Percentiles rank a stretch among this genome's conserved stretches.
These are phyloP conservation scores for Folsomia manolachei DNA, from an alignment of 2,888 invertebrate genomes.

Conservation along the genomic window DNA sequence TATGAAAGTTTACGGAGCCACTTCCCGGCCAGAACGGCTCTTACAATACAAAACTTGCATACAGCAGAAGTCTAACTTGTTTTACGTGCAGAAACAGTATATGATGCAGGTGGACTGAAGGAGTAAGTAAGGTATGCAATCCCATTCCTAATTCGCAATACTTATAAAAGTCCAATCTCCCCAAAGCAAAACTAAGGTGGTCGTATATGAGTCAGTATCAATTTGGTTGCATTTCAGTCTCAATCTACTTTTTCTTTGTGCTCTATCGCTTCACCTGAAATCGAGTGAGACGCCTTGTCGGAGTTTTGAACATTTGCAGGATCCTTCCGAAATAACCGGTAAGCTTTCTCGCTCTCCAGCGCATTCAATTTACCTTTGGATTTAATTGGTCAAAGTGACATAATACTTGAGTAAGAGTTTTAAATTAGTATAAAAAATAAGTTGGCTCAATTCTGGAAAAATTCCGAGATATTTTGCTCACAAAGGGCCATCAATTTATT, in stretches of 20 bases:
- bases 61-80: background rate
- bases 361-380: no score
- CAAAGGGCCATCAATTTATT: no score
- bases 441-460: no score
- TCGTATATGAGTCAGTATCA: background rate
- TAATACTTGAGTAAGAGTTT: no score
- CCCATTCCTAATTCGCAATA: background rate
- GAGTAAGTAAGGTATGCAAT: background rate
- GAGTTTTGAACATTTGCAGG: background rate
- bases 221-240: background rate
- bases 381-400: no score
- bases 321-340: no score
- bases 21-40: no score
- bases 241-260: background rate
- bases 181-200: constrained; percentile 4
- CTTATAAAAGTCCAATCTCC: background rate
- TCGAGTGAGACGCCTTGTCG: background rate
- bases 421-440: no score
- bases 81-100: background rate
- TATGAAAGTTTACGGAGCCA: no score
- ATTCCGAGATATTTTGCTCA: no score
- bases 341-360: no score
- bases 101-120: background rate
- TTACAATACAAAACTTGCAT: no score
- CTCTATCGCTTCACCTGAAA: background rate